A percentile compares a stretch with the other conserved stretches of the same genome.
Evolutionary conservation across 1,140 invertebrate species (phyloP).

Genomic region (Cyrtorhinus lividipennis): DNA sequence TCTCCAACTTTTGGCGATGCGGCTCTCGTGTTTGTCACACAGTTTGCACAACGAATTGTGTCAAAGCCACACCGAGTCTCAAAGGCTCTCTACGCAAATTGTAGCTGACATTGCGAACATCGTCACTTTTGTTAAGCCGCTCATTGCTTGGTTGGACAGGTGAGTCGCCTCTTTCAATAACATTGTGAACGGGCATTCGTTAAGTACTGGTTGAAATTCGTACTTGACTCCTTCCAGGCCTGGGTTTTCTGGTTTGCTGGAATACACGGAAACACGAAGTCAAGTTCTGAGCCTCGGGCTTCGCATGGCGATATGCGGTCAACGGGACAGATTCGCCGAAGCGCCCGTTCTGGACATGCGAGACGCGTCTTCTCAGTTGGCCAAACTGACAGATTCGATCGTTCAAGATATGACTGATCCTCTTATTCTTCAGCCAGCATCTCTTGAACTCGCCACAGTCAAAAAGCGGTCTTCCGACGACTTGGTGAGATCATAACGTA

Average conservation of each 20-base stretch:
- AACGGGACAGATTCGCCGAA: constrained; percentile 72
- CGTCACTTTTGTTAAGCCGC: constrained; percentile 65
- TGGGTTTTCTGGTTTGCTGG: constrained; percentile 52
- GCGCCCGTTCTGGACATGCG: constrained; percentile 57
- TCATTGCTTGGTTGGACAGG: constrained; percentile 77
- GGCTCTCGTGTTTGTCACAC: constrained; percentile 66
- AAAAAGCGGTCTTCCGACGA: constrained; percentile 66
- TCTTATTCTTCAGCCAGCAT: constrained; percentile 72
- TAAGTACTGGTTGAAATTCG: too few species aligned
- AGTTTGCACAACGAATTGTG: constrained; percentile 56
- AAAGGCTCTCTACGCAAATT: constrained; percentile 60
- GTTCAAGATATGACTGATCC: constrained; percentile 78
- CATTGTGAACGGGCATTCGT: too few species aligned
- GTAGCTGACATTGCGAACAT: constrained; percentile 70
- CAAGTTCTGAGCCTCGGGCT: constrained; percentile 61
- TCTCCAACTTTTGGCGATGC: constrained; percentile 69
- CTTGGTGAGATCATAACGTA: constrained; percentile 36
- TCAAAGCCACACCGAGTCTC: constrained; percentile 37
- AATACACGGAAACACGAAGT: constrained; percentile 48
- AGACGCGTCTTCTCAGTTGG: constrained; percentile 50
- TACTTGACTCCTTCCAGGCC: constrained; percentile 36
- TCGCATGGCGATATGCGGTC: constrained; percentile 72
- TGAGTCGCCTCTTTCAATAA: constrained; percentile 28
- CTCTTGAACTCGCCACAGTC: constrained; percentile 68
- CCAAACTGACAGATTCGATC: constrained; percentile 67